These are phyloP conservation scores for Crotalus horridus DNA, from an alignment of 2,113 vertebrate genomes.

Conservation along the genomic window DNA sequence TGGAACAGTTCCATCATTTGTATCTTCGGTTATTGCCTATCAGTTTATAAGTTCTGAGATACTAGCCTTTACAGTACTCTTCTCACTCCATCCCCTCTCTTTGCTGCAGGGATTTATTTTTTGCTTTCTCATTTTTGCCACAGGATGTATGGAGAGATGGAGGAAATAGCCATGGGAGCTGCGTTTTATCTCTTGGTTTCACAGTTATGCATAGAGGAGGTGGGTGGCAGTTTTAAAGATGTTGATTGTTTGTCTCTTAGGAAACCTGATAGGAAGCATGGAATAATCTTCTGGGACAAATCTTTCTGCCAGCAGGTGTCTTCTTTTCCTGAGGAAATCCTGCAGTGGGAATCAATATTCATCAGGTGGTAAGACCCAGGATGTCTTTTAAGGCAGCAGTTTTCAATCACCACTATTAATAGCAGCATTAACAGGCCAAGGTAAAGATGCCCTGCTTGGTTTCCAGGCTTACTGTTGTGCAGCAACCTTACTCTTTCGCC, in stretches of 20 bases:
- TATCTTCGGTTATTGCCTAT: not conserved
- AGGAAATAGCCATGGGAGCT: not conserved
- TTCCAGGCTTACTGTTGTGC: not conserved
- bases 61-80: not conserved
- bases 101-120: not conserved
- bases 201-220: not conserved
- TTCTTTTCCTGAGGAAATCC: not conserved
- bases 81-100: not conserved
- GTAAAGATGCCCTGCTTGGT: not conserved
- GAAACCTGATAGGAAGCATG: not conserved
- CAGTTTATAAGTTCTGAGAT: not conserved
- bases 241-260: not conserved
- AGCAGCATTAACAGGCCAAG: not conserved
- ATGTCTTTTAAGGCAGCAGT: not conserved
- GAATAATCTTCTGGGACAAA: not conserved
- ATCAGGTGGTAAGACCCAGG: not conserved
- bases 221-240: not conserved
- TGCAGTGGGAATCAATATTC: not conserved
- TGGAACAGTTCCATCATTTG: not conserved
- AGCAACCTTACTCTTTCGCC: not conserved
- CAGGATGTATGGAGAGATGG: not conserved
- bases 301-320: not conserved
- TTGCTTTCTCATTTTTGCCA: not conserved
- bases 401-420: not conserved
- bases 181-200: not conserved